A percentile compares a stretch with the other conserved stretches of the same genome.
Conservation (phyloP, 1,140 invertebrate species). For the Aleiodes sp. region DNA sequence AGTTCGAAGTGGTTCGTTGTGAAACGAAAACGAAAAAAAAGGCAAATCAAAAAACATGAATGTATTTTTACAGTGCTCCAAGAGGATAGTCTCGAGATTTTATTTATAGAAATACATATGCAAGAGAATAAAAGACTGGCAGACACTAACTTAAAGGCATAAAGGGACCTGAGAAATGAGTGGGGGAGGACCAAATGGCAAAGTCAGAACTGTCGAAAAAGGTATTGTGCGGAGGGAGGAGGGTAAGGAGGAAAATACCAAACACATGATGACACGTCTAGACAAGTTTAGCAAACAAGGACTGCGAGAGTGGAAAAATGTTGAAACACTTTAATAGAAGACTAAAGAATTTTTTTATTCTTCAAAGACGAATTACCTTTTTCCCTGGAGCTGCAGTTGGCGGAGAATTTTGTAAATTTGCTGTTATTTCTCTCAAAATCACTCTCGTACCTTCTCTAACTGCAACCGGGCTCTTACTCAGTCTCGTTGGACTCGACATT, state of each 20-base stretch:
- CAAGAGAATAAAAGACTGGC: constrained; percentile 44
- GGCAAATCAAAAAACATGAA: constrained; percentile 22
- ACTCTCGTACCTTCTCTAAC: constrained; percentile 50
- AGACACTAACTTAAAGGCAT: constrained; percentile 29
- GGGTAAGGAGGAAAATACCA: no score
- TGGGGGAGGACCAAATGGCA: constrained; percentile 19
- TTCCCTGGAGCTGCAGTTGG: constrained; percentile 33
- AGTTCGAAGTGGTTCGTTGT: constrained; percentile 1
- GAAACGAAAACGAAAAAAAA: neutral
- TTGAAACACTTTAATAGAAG: neutral
- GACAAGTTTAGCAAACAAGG: no score
- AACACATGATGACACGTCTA: no score
- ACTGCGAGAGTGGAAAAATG: no score
- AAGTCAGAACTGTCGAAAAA: no score
- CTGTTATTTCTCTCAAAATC: constrained; percentile 53
- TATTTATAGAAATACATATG: constrained; percentile 51
- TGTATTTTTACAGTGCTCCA: constrained; percentile 49
- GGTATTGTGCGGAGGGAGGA: no score
- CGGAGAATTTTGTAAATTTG: constrained; percentile 52
- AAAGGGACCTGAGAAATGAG: constrained; percentile 22
- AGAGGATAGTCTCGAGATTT: constrained; percentile 44
- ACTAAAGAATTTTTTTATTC: neutral
- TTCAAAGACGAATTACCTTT: no score
- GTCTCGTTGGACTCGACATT: constrained; percentile 50
- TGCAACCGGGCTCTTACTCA: constrained; percentile 22